Base-by-base conservation (phyloP, 2,797 vertebrate species). In the Eupleurogrammus muticus region DNA sequence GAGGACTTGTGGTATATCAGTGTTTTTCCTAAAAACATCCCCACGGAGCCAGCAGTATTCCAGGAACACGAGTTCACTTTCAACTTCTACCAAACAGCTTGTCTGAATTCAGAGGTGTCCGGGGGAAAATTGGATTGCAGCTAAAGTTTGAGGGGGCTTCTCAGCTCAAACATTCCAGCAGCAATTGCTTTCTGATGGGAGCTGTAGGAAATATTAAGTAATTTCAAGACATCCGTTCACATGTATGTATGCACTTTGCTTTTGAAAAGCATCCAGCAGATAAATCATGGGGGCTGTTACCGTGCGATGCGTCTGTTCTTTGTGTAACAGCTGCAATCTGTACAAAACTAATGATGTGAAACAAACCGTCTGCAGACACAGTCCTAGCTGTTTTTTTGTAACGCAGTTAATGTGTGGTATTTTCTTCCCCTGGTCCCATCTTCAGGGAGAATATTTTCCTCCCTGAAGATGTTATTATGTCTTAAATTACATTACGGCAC, bases 51-150 rank as follows among this genome's bases (percentile, higher is more conserved):
- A 50, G 6, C 16, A 20, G 7, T 24, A 12, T 34, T 23, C 36
- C 14, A 36, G 8, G 1, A 28, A 32, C 23, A 42, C 2, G 14
- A 24, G 9, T 13, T 40, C 34, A 16, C 19, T 49, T 28, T 24
- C 17, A 10, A 38, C 54, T 49, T 36, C 40, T 73, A 42, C 5
- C 46, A 48, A 51, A 50, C 19, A 46, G 35, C 47, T 59, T 61
- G 4, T 67, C 35, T 65, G 57, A 32, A 44, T 42, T 56, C 57
- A 47, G n/a, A 69, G 32, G 32, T 51, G 52, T 63, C 44, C 47
- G 42, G n/a, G n/a, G n/a, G 77, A 62, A 74, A 60, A 46, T 66
- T 64, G 36, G 34, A 63, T 34, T 55, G 16, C 51, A 48, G 50
- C 1, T 51, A 17, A 38, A 54, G 42, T 66, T 70, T 63, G n/a